These are phyloP conservation scores for Parnassius smintheus DNA, from an alignment of 2,888 invertebrate genomes.

Conservation along the genomic window DNA sequence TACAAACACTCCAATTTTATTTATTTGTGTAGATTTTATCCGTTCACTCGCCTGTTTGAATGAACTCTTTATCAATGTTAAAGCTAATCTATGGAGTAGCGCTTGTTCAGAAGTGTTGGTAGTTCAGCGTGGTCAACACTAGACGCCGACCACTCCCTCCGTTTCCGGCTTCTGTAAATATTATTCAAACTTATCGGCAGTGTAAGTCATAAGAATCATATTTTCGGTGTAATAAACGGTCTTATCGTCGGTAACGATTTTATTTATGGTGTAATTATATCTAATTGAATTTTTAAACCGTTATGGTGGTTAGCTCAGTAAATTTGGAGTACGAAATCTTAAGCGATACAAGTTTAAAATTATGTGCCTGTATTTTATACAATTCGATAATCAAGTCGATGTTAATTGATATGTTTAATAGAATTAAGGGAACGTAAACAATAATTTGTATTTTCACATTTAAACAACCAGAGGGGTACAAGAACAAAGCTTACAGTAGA, in stretches of 20 bases:
- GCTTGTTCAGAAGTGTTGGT: constrained; percentile 30
- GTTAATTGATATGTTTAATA: too few relatives aligned
- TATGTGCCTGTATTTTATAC: too few relatives aligned
- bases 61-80: constrained; percentile 36
- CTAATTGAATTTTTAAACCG: constrained; percentile 12
- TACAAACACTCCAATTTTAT: too few relatives aligned
- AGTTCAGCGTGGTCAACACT: constrained; percentile 9
- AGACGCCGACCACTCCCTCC: constrained; percentile 41
- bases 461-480: too few relatives aligned
- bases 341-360: neutral
- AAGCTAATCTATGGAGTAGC: constrained; percentile 36
- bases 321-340: too few relatives aligned
- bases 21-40: neutral
- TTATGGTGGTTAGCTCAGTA: neutral
- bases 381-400: too few relatives aligned
- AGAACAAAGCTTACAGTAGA: too few relatives aligned
- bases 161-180: constrained; percentile 58
- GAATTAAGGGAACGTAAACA: too few relatives aligned
- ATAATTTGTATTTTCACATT: too few relatives aligned
- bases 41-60: constrained; percentile 29
- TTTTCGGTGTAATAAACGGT: constrained; percentile 16
- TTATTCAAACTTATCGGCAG: constrained; percentile 29
- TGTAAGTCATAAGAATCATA: constrained; percentile 3
- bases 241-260: constrained; percentile 8
- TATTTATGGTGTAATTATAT: constrained; percentile 13